These are phyloP conservation scores for Hiodon alosoides DNA, from an alignment of 2,113 vertebrate species.

Conservation along the genomic window DNA sequence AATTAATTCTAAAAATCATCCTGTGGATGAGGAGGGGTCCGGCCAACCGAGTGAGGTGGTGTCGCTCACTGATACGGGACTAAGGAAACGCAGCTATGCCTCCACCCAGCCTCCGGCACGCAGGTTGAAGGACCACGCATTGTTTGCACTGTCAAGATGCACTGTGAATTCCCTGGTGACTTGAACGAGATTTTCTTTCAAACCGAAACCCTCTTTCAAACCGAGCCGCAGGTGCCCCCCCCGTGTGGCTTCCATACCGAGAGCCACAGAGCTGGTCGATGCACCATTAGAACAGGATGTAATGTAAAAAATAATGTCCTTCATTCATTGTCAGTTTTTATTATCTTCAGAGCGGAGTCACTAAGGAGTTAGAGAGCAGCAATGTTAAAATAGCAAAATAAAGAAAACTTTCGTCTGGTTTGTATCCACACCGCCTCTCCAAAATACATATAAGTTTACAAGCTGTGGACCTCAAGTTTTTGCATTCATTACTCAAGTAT, in stretches of 20 bases:
- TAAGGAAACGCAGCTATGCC: no score
- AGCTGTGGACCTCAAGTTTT: not conserved
- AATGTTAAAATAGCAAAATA: constrained; percentile 1
- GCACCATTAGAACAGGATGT: not conserved
- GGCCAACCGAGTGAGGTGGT: not conserved
- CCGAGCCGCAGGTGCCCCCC: no score
- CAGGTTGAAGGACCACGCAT: no score
- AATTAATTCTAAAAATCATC: not conserved
- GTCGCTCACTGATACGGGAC: no score
- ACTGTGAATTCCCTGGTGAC: no score
- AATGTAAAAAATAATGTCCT: not conserved
- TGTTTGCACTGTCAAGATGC: no score
- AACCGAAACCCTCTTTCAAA: no score
- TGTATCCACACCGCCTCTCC: not conserved
- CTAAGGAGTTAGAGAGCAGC: not conserved
- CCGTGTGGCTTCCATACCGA: no score
- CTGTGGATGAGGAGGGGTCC: not conserved
- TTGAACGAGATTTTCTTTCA: no score
- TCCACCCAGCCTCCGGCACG: no score
- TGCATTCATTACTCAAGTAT: not conserved
- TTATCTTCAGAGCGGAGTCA: not conserved
- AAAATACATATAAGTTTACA: no score
- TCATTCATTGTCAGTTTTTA: not conserved
- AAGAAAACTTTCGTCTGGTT: not conserved
- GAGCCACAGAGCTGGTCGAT: not conserved